These are phyloP conservation scores for Wasmannia auropunctata DNA, from an alignment of 1,140 invertebrate genomes.

Conservation along the genomic window DNA sequence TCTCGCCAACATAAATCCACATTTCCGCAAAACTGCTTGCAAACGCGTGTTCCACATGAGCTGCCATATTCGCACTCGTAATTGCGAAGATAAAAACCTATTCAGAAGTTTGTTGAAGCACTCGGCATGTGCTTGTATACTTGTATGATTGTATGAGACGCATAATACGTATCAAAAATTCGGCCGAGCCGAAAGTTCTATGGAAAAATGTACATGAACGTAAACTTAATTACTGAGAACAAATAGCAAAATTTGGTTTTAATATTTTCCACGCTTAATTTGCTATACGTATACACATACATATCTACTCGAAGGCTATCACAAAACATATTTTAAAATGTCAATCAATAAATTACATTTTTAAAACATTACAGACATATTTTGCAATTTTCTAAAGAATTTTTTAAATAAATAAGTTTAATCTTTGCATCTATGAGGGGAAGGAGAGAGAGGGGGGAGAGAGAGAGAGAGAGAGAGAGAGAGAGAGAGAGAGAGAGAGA, in stretches of 20 bases:
- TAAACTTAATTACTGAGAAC: conserved; percentile 10
- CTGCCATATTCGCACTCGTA: conserved; percentile 26
- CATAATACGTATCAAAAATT: conserved; percentile 6
- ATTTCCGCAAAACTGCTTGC: conserved; percentile 43
- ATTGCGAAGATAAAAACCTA: conserved; percentile 42
- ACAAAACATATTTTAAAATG: not conserved
- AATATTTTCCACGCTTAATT: not conserved
- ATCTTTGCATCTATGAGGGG: not conserved
- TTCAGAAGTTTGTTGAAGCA: conserved; percentile 43
- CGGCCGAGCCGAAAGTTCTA: not conserved
- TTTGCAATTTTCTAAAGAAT: not conserved
- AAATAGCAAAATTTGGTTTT: not conserved
- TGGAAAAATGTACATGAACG: too few relatives aligned
- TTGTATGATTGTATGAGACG: not conserved
- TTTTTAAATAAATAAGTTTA: not conserved
- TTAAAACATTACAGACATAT: not conserved
- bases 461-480: not conserved
- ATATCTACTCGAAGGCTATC: not conserved
- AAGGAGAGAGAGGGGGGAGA: not conserved
- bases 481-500: not conserved
- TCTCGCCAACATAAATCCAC: conserved; percentile 38
- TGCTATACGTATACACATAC: not conserved
- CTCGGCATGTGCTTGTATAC: not conserved
- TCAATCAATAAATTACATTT: not conserved
- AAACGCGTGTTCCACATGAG: conserved; percentile 13